Evolutionary conservation across 2,888 invertebrate genomes (phyloP), one percentile per base, ranked within the genome.

Genomic region (Carabus problematicus): DNA sequence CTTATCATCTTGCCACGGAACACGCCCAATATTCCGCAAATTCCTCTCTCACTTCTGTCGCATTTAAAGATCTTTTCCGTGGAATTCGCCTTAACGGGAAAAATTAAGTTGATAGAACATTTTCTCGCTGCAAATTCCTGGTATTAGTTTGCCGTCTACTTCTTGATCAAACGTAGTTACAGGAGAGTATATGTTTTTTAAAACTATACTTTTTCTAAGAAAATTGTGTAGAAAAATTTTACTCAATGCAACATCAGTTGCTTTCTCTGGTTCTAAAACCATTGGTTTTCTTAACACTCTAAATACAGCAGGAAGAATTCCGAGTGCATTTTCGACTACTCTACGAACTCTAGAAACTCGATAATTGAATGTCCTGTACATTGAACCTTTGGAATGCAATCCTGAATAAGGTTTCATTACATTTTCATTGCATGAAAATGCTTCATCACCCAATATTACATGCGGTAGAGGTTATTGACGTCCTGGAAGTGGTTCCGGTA

Each of bases 1-100:
- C n/a, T 49, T 49, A 52, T 52, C 52, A 52, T 29, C 29, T 29
- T 29, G 29, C 29, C 29, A 55, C 29, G 55, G 29, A n/a, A 55
- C 29, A 55, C 55, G 29, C 29, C 29, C 55, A 55, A 55, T 55
- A 55, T 55, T 55, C 55, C 6, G 8, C 29, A 11, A 55, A 29
- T 55, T 55, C 55, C 29, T 55, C 29, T 55, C 19, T 55, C 55
- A 55, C 55, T 7, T 55, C 55, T 55, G 55, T 55, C 12, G 55
- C 55, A 55, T 55, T 55, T 12, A 55, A 8, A 19, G 55, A 55
- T 18, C 12, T 9, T 55, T 55, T 55, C n/a, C 55, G 55, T 29
- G 55, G 29, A 9, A 55, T 55, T 55, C 12, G 18, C 1, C 29
- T 29, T 8, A 55, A 8, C 12, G 55, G 29, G 19, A 29, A 55